Evolutionary conservation across 1,140 invertebrate species (phyloP).

Genomic region (Drosophila lini): DNA sequence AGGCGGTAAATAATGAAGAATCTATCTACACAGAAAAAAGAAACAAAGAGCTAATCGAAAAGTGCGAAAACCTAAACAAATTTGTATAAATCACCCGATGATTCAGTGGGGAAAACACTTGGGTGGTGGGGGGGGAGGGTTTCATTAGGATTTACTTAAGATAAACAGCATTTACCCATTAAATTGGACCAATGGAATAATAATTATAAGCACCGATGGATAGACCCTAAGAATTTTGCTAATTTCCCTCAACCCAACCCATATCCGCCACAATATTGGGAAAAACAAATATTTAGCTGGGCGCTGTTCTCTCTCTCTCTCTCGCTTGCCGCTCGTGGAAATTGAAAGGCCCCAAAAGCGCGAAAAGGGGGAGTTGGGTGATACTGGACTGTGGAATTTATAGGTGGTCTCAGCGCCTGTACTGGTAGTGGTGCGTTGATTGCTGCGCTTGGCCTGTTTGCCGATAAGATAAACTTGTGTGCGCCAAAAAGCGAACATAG

Average conservation of each 20-base stretch:
- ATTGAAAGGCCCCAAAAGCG: conserved; percentile 6
- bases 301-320: too few species aligned
- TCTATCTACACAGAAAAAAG: neutral
- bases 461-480: conserved; percentile 73
- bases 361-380: conserved; percentile 7
- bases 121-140: neutral
- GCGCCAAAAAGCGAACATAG: conserved; percentile 49
- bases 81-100: conserved; percentile 21
- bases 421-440: conserved; percentile 43
- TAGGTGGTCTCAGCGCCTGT: conserved; percentile 25
- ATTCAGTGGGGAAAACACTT: conserved; percentile 27
- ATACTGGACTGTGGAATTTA: conserved; percentile 53
- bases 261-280: conserved; percentile 1
- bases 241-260: neutral
- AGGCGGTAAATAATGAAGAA: conserved; percentile 16
- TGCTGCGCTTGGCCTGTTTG: conserved; percentile 54
- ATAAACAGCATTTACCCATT: neutral
- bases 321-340: conserved; percentile 7
- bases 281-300: conserved; percentile 32
- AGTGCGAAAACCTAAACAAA: conserved; percentile 29
- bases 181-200: neutral
- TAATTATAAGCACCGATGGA: neutral
- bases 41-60: neutral
- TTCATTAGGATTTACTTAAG: neutral
- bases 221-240: neutral